A percentile compares a stretch with the other conserved stretches of the same genome.
Conservation (phyloP, 2,888 invertebrate species). For the Aspidiotus destructor region DNA sequence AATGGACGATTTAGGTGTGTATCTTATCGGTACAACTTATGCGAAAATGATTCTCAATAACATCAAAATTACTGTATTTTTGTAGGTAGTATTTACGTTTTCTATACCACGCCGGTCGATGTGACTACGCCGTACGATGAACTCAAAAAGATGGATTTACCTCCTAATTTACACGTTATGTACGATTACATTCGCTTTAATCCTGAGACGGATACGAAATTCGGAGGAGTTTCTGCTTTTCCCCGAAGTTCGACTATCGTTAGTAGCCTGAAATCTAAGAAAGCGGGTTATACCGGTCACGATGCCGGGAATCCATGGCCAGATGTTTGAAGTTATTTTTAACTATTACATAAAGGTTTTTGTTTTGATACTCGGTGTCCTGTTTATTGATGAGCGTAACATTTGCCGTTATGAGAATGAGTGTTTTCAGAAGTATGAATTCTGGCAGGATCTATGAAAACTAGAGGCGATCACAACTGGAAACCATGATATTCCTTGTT, state of each 20-base stretch:
- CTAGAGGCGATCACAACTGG: no score
- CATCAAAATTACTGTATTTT: slow-evolving; percentile 35
- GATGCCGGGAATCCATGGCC: slow-evolving; percentile 17
- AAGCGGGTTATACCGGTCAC: slow-evolving; percentile 55
- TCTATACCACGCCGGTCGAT: slow-evolving; percentile 63
- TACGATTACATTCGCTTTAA: slow-evolving; percentile 72
- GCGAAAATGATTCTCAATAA: not conserved
- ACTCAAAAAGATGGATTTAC: slow-evolving; percentile 58
- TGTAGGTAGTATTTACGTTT: slow-evolving; percentile 57
- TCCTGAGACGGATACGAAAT: slow-evolving; percentile 56
- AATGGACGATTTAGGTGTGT: slow-evolving; percentile 59
- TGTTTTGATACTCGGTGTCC: no score
- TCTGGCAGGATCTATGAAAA: no score
- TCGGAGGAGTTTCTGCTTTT: slow-evolving; percentile 71
- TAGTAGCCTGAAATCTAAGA: slow-evolving; percentile 67
- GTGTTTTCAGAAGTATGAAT: no score
- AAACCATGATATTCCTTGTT: no score
- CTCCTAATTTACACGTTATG: slow-evolving; percentile 78
- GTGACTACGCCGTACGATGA: slow-evolving; percentile 63
- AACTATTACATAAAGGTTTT: no score
- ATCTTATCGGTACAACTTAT: slow-evolving; percentile 23
- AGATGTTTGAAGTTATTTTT: slow-evolving; percentile 9
- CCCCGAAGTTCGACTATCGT: slow-evolving; percentile 76
- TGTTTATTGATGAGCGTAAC: no score
- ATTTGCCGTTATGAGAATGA: no score